phyloP scores from a whole-genome alignment of 1,140 invertebrate genomes.

The Eriosoma lanigerum region DNA sequence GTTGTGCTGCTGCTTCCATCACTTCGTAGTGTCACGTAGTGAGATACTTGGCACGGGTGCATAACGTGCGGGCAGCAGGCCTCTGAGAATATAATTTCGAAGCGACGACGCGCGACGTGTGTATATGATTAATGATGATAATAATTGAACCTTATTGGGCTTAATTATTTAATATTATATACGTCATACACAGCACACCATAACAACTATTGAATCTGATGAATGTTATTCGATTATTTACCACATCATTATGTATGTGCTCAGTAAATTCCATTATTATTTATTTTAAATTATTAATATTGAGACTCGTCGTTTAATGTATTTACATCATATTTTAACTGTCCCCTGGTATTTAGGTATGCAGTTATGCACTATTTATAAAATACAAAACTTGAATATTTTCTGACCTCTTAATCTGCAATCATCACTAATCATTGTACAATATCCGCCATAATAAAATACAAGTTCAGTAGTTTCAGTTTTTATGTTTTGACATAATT shows the following conservation, averaged over 20 bases:
- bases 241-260: background rate
- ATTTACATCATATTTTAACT: too few species aligned
- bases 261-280: too few species aligned
- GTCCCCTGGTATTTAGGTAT: too few species aligned
- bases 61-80: background rate
- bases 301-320: too few species aligned
- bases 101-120: background rate
- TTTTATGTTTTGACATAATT: too few species aligned
- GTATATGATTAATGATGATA: constrained; percentile 25
- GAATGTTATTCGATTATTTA: background rate
- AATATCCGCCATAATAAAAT: too few species aligned
- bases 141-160: constrained; percentile 39
- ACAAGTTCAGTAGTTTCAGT: too few species aligned
- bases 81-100: background rate
- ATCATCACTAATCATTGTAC: too few species aligned
- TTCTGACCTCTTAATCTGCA: too few species aligned
- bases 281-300: too few species aligned
- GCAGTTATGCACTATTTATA: too few species aligned
- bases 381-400: too few species aligned
- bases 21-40: background rate
- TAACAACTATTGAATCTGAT: constrained; percentile 9
- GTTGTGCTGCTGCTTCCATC: background rate
- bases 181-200: background rate
- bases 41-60: background rate
- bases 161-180: constrained; percentile 41